phyloP scores from a whole-genome alignment of 2,797 vertebrate genomes.

The Enteromius paludinosus region DNA sequence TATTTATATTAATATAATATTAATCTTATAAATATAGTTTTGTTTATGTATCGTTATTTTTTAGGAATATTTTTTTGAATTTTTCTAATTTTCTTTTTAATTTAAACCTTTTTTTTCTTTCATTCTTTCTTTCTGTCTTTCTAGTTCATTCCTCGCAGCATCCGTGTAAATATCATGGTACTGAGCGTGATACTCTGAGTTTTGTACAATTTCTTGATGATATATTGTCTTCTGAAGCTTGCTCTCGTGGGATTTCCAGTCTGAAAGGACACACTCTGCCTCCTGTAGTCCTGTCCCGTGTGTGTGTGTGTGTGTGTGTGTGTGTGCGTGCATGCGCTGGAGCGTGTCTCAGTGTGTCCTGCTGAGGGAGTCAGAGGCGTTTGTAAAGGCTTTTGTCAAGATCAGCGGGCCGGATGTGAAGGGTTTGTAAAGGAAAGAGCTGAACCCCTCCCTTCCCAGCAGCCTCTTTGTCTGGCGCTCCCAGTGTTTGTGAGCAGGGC shows the following conservation, averaged over 20 bases:
- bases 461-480: slow-evolving; percentile 50
- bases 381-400: slow-evolving; percentile 41
- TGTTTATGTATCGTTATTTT: too few relatives aligned
- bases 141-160: neutral
- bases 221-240: neutral
- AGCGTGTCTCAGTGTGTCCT: slow-evolving; percentile 3
- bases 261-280: slow-evolving; percentile 6
- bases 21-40: neutral
- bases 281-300: neutral
- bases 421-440: slow-evolving; percentile 48
- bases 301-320: neutral
- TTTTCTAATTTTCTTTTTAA: too few relatives aligned
- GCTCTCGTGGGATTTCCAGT: slow-evolving; percentile 19
- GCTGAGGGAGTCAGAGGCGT: neutral
- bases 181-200: neutral
- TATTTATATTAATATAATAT: neutral
- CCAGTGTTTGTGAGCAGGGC: slow-evolving; percentile 13
- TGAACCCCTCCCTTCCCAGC: slow-evolving; percentile 28
- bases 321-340: neutral
- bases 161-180: neutral
- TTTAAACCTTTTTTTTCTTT: too few relatives aligned
- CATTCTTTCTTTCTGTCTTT: neutral
- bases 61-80: too few relatives aligned
- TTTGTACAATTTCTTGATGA: neutral
- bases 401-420: slow-evolving; percentile 51